These are phyloP conservation scores for Chouioia cunea DNA, from an alignment of 2,888 invertebrate species.

Conservation along the genomic window DNA sequence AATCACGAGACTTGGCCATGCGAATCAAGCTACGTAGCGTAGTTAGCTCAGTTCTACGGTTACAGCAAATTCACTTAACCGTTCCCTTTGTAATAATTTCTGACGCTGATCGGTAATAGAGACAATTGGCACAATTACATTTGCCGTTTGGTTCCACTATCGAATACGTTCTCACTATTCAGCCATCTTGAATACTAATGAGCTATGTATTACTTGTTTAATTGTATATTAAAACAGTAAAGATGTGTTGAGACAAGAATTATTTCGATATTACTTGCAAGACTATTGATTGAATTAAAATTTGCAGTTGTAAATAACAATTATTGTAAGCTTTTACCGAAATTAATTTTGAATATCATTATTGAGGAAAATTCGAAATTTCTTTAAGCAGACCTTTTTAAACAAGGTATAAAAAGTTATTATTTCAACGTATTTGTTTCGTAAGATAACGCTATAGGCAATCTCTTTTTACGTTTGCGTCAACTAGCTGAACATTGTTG, in stretches of 20 bases:
- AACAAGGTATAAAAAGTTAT: no score
- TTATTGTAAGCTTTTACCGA: no score
- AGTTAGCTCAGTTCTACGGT: background rate
- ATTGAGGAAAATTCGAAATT: no score
- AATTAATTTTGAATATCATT: no score
- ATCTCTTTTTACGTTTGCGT: constrained; percentile 30
- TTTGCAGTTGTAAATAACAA: no score
- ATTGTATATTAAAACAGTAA: no score
- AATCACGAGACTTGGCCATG: background rate
- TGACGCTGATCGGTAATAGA: constrained; percentile 61
- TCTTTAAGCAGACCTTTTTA: no score
- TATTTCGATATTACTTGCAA: no score
- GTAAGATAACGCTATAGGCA: constrained; percentile 27
- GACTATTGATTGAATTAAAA: no score
- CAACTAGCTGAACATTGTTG: constrained; percentile 43
- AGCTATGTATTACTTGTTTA: background rate
- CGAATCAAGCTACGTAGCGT: background rate
- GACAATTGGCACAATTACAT: constrained; percentile 61
- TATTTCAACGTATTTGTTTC: no score
- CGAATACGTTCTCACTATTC: constrained; percentile 55
- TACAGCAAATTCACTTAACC: constrained; percentile 20
- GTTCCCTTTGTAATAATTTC: constrained; percentile 58
- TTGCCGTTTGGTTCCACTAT: constrained; percentile 50
- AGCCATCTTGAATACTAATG: constrained; percentile 58
- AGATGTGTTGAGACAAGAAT: no score